These are phyloP conservation scores for Drosophila lacertosa DNA, from an alignment of 1,140 invertebrate species.

Conservation along the genomic window DNA sequence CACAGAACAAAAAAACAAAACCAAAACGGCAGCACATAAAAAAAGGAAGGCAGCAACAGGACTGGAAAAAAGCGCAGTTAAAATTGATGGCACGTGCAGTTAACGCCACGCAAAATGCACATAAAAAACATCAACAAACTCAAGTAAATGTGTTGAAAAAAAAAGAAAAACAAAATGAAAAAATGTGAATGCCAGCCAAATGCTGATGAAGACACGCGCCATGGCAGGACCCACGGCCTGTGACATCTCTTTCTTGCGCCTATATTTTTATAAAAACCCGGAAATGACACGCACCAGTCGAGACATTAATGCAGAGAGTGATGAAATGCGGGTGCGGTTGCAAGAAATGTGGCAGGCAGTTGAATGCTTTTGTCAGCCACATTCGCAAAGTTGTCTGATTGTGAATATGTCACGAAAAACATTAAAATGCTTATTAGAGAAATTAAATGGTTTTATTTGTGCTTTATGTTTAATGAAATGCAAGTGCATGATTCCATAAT, in stretches of 20 bases:
- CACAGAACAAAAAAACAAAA: constrained; percentile 5
- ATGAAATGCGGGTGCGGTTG: constrained; percentile 5
- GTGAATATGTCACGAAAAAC: constrained; percentile 12
- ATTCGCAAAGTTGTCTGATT: constrained; percentile 16
- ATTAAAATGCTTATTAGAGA: neutral
- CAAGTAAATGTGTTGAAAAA: constrained; percentile 60
- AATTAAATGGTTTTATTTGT: constrained; percentile 1
- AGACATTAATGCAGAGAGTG: constrained; percentile 37
- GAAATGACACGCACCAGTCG: constrained; percentile 64
- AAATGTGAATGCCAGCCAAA: constrained; percentile 54
- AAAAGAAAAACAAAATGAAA: constrained; percentile 38
- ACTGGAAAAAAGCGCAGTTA: constrained; percentile 63
- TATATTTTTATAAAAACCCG: constrained; percentile 51
- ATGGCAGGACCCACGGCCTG: constrained; percentile 33
- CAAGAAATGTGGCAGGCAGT: constrained; percentile 36
- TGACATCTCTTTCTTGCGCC: constrained; percentile 27
- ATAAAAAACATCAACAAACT: constrained; percentile 61
- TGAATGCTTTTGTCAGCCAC: constrained; percentile 44
- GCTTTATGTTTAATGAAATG: neutral
- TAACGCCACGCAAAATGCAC: constrained; percentile 76
- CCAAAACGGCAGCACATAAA: constrained; percentile 23
- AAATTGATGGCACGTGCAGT: constrained; percentile 78
- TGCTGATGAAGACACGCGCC: constrained; percentile 59
- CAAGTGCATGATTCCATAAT: neutral
- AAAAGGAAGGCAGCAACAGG: constrained; percentile 12